Evolutionary conservation across 2,113 vertebrate genomes (phyloP), one percentile per base, ranked within the genome.

Genomic region (Odontophorus gujanensis): DNA sequence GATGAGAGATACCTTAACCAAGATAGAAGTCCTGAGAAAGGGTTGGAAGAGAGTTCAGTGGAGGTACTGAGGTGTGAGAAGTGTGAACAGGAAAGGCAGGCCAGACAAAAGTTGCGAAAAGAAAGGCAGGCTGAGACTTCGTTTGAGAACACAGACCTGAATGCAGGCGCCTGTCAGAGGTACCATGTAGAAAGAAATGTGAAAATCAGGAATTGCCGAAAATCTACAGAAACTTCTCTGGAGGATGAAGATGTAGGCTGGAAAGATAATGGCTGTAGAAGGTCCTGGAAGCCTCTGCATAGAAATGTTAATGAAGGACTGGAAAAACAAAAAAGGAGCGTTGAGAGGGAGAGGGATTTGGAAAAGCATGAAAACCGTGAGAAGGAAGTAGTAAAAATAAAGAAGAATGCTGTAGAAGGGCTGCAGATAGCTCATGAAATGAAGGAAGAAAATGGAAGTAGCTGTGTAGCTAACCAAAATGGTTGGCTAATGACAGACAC

Each of bases 11-110:
- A 45, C 36, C 87, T 82, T n/a, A 96, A 82, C 5, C 93, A 87
- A 3, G 96, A 97, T 86, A 97, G 92, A 55, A 97, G 89, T 32
- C 55, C 66, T 47, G 94, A 94, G 34, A 80, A 97, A n/a, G 96
- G 96, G 55, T 63, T 95, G 7, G 96, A 96, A 47, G 96, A 94
- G 55, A 96, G 92, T 30, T 96, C 85, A 0, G 96, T 97, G 21
- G 96, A 96, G 30, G 68, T 95, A 9, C 24, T 96, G 86, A 92
- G 95, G 20, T 98, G 98, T 43, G 97, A 98, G 86, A 97, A 97
- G 51, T 98, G 97, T 6, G 96, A 95, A 77, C 81, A 89, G 11
- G 96, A 97, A 84, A 85, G 92, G 40, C 95, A 96, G 38, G 93
- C 92, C 19, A 97, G 93, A 13, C 94, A 97, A 38, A 95, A 92